phyloP scores from a whole-genome alignment of 2,797 vertebrate species.

The Glyptemys insculpta region DNA sequence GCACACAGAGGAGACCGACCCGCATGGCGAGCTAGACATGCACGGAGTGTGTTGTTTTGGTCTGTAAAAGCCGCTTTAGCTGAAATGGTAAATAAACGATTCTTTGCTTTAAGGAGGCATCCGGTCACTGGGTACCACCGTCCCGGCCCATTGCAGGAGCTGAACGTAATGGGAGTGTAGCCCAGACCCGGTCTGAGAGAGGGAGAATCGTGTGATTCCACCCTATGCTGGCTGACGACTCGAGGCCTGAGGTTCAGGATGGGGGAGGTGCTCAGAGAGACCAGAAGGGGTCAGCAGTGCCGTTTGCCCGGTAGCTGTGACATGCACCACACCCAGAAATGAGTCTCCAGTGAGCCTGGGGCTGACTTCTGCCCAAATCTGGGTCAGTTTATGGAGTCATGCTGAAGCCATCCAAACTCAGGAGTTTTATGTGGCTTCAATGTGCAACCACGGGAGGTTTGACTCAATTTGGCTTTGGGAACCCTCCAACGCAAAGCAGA shows the following conservation, averaged over 20 bases:
- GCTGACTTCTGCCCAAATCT: background rate
- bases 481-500: background rate
- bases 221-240: background rate
- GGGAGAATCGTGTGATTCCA: background rate
- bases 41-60: background rate
- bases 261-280: background rate
- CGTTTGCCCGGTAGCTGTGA: background rate
- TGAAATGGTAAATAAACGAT: background rate
- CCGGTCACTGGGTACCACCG: background rate
- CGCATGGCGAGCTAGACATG: too few species aligned
- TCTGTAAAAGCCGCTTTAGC: background rate
- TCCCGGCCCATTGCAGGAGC: background rate
- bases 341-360: background rate
- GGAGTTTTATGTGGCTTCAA: background rate
- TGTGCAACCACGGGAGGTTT: background rate
- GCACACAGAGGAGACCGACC: background rate
- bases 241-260: background rate
- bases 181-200: background rate
- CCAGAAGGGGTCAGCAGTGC: background rate
- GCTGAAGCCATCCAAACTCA: background rate
- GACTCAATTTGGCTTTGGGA: background rate
- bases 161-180: background rate
- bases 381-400: background rate
- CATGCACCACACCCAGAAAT: too few species aligned
- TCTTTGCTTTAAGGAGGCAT: background rate